Percentiles rank a stretch among this genome's conserved stretches.
Evolutionary conservation across 2,888 invertebrate genomes (phyloP).

Genomic region (Apodemia zela): DNA sequence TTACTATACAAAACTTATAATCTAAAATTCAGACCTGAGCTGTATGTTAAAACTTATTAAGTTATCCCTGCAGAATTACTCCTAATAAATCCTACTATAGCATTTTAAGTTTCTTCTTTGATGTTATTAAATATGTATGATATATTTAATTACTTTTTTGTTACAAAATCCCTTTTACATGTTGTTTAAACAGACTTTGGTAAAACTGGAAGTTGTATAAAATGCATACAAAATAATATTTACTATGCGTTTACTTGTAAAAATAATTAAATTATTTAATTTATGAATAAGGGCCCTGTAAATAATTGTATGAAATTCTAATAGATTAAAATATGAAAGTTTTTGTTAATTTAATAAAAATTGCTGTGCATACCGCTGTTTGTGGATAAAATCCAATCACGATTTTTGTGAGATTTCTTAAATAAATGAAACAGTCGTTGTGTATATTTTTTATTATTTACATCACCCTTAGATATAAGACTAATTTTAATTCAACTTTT

Average conservation of each 20-base stretch:
- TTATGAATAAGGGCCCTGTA: constrained; percentile 63
- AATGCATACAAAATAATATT: not conserved
- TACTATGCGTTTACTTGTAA: not conserved
- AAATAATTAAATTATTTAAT: constrained; percentile 15
- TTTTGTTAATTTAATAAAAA: constrained; percentile 50
- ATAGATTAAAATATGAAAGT: constrained; percentile 37
- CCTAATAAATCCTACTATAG: too few species aligned
- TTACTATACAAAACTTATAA: constrained; percentile 10
- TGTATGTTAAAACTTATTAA: too few species aligned
- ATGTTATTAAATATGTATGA: too few species aligned
- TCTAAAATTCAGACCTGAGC: too few species aligned
- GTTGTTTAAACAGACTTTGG: not conserved
- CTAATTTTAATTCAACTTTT: too few species aligned
- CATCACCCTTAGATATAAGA: constrained; percentile 23
- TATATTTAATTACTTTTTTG: not conserved
- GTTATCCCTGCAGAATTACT: too few species aligned
- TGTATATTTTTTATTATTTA: constrained; percentile 49
- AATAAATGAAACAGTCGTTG: constrained; percentile 72
- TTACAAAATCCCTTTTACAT: constrained; percentile 13
- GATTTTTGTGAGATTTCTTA: constrained; percentile 75
- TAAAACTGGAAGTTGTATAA: not conserved
- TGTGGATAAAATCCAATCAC: constrained; percentile 78
- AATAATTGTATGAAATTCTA: constrained; percentile 58
- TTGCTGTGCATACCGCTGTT: constrained; percentile 76
- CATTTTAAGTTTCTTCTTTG: too few species aligned